Conservation (phyloP, 2,797 vertebrate species). For the Ibycter americanus region DNA sequence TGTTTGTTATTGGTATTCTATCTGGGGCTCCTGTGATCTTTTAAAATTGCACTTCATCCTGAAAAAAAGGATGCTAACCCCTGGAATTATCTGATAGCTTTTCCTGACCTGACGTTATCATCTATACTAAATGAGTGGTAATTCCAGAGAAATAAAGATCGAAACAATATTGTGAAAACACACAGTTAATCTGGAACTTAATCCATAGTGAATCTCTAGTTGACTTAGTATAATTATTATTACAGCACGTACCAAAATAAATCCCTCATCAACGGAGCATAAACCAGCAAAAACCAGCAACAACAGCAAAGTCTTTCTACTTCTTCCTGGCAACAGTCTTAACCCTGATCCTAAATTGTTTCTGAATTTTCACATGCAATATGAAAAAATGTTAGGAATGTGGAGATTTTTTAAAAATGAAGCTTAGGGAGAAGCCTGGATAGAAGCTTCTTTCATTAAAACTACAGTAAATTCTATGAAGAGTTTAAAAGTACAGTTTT, state of each 20-base stretch:
- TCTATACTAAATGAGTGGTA: neutral
- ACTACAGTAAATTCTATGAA: neutral
- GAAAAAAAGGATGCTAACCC: neutral
- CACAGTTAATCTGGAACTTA: neutral
- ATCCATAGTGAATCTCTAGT: neutral
- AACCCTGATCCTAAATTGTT: neutral
- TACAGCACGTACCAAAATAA: neutral
- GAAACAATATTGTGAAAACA: neutral
- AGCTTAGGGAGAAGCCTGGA: neutral
- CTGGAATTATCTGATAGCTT: neutral
- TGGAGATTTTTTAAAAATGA: neutral
- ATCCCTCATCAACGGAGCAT: neutral
- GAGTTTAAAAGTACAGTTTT: neutral
- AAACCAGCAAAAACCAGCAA: neutral
- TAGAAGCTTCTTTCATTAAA: neutral
- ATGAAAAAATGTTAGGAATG: neutral
- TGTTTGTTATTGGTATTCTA: neutral
- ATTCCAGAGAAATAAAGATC: neutral
- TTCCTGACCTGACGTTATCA: neutral
- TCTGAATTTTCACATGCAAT: neutral
- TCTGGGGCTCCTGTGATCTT: neutral
- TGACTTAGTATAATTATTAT: neutral
- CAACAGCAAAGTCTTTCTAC: neutral
- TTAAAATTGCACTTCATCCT: neutral
- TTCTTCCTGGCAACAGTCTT: neutral